A percentile compares a stretch with the other conserved stretches of the same genome.
Evolutionary conservation across 2,888 invertebrate genomes (phyloP).

Genomic region (Synergus umbraculus): DNA sequence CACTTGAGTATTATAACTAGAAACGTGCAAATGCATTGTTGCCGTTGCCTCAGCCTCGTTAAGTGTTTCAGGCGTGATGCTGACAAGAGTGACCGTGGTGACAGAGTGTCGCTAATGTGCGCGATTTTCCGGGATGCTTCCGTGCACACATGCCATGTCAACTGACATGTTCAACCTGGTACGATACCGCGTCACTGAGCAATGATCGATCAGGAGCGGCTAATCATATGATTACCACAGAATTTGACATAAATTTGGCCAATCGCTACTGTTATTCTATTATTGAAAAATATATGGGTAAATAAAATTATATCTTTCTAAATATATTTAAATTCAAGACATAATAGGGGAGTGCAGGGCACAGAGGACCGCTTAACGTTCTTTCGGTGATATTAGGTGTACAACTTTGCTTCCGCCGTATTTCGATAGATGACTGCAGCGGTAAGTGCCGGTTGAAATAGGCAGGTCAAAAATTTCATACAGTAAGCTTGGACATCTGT

Average conservation of each 20-base stretch:
- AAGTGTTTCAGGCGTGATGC: neutral
- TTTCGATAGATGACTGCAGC: too few relatives aligned
- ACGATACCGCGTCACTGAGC: constrained; percentile 22
- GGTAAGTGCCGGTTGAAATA: too few relatives aligned
- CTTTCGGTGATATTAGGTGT: too few relatives aligned
- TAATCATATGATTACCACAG: constrained; percentile 2
- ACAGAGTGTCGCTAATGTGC: constrained; percentile 33
- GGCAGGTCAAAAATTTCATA: too few relatives aligned
- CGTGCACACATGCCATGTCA: neutral
- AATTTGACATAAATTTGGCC: neutral
- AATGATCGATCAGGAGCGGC: neutral
- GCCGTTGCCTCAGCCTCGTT: neutral
- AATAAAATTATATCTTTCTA: neutral
- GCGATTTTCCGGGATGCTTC: neutral
- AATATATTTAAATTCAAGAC: neutral
- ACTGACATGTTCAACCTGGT: neutral
- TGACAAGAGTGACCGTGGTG: constrained; percentile 27
- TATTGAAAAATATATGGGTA: neutral
- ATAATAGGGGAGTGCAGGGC: too few relatives aligned
- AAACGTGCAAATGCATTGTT: neutral
- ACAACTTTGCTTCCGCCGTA: too few relatives aligned
- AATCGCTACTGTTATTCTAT: neutral
- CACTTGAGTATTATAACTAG: constrained; percentile 2
- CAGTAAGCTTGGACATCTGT: too few relatives aligned
- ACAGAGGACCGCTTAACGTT: too few relatives aligned